These are phyloP conservation scores for Schrankia costaestrigalis DNA, from an alignment of 2,888 invertebrate species.

Conservation along the genomic window DNA sequence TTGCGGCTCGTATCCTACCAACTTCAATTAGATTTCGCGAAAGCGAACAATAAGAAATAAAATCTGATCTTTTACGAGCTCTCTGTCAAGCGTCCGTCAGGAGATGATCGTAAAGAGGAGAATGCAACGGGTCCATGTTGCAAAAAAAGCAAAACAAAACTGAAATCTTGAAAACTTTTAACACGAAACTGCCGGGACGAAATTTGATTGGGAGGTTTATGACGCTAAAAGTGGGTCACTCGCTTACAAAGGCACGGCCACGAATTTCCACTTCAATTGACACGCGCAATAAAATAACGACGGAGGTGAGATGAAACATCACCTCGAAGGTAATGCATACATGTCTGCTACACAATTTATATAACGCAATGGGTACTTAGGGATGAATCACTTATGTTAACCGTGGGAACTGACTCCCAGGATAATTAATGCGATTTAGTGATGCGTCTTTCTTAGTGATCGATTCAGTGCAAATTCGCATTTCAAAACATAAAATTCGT, in stretches of 20 bases:
- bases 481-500: conserved; percentile 56
- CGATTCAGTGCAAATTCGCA: conserved; percentile 54
- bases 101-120: conserved; percentile 68
- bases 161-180: conserved; percentile 45
- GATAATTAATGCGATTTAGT: conserved; percentile 26
- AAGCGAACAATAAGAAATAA: conserved; percentile 80
- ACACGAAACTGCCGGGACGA: conserved; percentile 54
- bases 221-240: conserved; percentile 66
- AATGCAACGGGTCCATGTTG: conserved; percentile 69
- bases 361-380: conserved; percentile 7
- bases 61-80: conserved; percentile 75
- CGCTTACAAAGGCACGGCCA: conserved; percentile 37
- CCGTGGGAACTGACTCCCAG: conserved; percentile 39
- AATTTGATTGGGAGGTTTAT: conserved; percentile 69
- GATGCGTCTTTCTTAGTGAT: conserved; percentile 42
- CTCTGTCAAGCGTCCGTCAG: conserved; percentile 69
- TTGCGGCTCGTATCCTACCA: conserved; percentile 41
- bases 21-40: conserved; percentile 79
- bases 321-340: conserved; percentile 6
- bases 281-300: conserved; percentile 30
- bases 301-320: conserved; percentile 31
- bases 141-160: conserved; percentile 61
- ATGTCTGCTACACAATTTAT: conserved; percentile 10
- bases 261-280: conserved; percentile 35
- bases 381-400: conserved; percentile 11